Conservation (phyloP, 2,888 invertebrate species). For the Nomada lathburiana region DNA sequence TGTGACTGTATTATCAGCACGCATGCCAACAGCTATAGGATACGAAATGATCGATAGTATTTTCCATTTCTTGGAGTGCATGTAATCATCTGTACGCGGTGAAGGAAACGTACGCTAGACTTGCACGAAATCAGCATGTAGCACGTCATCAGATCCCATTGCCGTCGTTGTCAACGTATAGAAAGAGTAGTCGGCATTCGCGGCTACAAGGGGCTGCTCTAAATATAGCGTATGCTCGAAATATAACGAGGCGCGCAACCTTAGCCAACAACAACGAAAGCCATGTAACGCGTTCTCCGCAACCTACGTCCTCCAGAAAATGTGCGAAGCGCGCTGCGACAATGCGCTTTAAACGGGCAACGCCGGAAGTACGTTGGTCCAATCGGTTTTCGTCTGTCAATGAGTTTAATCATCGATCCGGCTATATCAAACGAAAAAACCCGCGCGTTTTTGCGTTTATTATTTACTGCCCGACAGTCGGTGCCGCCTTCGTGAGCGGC, state of each 20-base stretch:
- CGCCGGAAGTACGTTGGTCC: slow-evolving; percentile 33
- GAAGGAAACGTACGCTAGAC: not conserved
- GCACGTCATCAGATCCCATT: slow-evolving; percentile 9
- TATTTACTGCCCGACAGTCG: slow-evolving; percentile 24
- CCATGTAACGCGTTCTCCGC: slow-evolving; percentile 21
- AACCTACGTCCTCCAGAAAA: slow-evolving; percentile 57
- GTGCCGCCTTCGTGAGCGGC: slow-evolving; percentile 6
- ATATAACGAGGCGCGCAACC: slow-evolving; percentile 81
- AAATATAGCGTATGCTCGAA: slow-evolving; percentile 83
- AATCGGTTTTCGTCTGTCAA: slow-evolving; percentile 7
- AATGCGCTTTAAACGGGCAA: slow-evolving; percentile 53
- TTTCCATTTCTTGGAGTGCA: slow-evolving; percentile 26
- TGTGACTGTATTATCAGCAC: not conserved
- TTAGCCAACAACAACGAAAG: slow-evolving; percentile 70
- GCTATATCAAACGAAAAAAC: not conserved
- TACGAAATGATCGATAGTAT: slow-evolving; percentile 32
- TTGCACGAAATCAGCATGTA: slow-evolving; percentile 8
- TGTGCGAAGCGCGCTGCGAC: slow-evolving; percentile 48
- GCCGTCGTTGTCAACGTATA: not conserved
- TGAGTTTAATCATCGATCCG: slow-evolving; percentile 19
- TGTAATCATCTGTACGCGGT: not conserved
- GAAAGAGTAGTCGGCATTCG: slow-evolving; percentile 14
- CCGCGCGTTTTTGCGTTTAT: not conserved
- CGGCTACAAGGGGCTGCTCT: slow-evolving; percentile 70
- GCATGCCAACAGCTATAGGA: not conserved